phyloP scores from a whole-genome alignment of 1,140 invertebrate genomes.

The Mactra quadrangularis region DNA sequence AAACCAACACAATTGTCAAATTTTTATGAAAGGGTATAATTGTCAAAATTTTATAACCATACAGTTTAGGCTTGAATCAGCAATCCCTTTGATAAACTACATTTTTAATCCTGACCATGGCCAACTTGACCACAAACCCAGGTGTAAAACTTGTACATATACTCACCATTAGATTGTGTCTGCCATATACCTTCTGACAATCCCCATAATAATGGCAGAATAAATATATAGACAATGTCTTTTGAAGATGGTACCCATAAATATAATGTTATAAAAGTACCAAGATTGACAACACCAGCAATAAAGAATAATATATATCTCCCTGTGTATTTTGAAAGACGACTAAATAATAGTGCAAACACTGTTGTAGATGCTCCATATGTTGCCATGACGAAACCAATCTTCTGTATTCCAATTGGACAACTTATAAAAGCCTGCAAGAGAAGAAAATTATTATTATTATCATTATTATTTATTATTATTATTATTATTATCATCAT shows the following conservation, averaged over 20 bases:
- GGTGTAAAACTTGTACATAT: not conserved
- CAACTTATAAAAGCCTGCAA: slow-evolving; percentile 96
- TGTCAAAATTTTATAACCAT: too few relatives aligned
- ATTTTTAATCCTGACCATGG: too few relatives aligned
- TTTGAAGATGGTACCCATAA: slow-evolving; percentile 92
- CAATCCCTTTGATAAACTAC: too few relatives aligned
- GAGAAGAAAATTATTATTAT: too few relatives aligned
- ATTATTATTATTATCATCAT: too few relatives aligned
- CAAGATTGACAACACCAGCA: slow-evolving; percentile 64
- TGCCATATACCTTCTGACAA: slow-evolving; percentile 98
- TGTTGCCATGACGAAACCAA: slow-evolving; percentile 97
- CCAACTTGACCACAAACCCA: too few relatives aligned
- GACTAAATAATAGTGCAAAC: slow-evolving; percentile 95
- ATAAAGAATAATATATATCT: slow-evolving; percentile 92
- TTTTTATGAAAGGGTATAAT: too few relatives aligned
- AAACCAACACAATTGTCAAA: too few relatives aligned
- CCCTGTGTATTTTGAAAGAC: slow-evolving; percentile 95
- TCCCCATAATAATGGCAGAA: slow-evolving; percentile 96
- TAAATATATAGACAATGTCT: slow-evolving; percentile 91
- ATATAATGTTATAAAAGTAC: slow-evolving; percentile 65
- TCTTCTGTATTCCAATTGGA: slow-evolving; percentile 93
- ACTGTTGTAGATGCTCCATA: slow-evolving; percentile 96
- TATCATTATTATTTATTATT: too few relatives aligned
- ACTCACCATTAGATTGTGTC: slow-evolving; percentile 96
- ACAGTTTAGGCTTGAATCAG: too few relatives aligned